Percentiles rank a stretch among this genome's conserved stretches.
phyloP scores from a whole-genome alignment of 2,888 invertebrate species.

The Sinotaia quadrata region DNA sequence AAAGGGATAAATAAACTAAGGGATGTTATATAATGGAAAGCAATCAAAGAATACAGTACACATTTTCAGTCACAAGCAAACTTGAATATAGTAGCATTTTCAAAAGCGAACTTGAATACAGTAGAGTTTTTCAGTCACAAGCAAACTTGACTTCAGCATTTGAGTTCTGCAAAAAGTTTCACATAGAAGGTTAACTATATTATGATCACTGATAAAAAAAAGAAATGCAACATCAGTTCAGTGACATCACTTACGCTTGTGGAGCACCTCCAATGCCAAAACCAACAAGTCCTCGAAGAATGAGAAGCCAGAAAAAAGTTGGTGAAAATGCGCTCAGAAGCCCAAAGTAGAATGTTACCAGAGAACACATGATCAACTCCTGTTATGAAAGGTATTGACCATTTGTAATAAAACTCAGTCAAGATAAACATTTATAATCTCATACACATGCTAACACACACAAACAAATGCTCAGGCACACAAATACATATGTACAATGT shows the following conservation, averaged over 20 bases:
- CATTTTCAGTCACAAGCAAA: no score
- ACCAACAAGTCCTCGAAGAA: constrained; percentile 92
- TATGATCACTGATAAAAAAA: no score
- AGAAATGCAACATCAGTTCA: no score
- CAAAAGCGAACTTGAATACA: no score
- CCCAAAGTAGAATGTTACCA: constrained; percentile 91
- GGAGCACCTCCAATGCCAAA: constrained; percentile 97
- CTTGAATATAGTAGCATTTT: no score
- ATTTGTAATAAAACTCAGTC: constrained; percentile 19
- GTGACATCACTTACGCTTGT: constrained; percentile 91
- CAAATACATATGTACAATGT: background rate
- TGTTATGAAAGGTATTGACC: constrained; percentile 65
- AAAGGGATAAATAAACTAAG: no score
- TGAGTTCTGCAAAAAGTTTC: no score
- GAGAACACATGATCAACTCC: constrained; percentile 92
- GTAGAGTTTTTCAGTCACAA: no score
- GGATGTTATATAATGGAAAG: no score
- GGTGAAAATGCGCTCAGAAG: constrained; percentile 91
- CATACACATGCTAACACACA: background rate
- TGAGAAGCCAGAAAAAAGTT: constrained; percentile 90
- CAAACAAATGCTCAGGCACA: background rate
- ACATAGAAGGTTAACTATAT: no score
- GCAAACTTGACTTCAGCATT: no score
- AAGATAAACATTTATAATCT: background rate
- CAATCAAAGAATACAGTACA: no score